Evolutionary conservation across 2,888 invertebrate genomes (phyloP), one percentile per base, ranked within the genome.

Genomic region (Lycocerus yunnanus): DNA sequence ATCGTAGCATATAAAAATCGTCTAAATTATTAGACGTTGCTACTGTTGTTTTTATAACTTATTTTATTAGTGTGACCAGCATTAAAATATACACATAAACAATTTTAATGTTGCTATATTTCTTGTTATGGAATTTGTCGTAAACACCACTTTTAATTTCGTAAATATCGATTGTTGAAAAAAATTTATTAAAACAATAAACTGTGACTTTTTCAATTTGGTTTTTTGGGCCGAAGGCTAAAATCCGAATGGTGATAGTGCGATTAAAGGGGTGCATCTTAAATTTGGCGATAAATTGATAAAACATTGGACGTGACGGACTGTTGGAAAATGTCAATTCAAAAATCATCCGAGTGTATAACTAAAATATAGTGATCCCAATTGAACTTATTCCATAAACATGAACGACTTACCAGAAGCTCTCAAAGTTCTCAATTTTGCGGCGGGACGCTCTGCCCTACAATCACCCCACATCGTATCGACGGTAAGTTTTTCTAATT

Each of bases 401-500:
- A 84, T 84, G 84, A 83, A 84, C 74, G 83, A 84, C 24, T 73
- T 84, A 71, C 83, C 84, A 20, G 83, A 84, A 74, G 81, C 82
- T 15, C 72, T 84, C 58, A 84, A 83, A 73, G 82, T 82, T 15
- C 72, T 84, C 60, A 84, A 83, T 78, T 84, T 83, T 77, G 79
- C 84, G 14, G 80, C 66, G 73, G 82, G 73, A 66, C 79, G 77
- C 72, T 74, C 72, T n/a, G 66, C 78, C 18, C 77, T 82, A 77
- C 79, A 79, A 68, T 66, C 78, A 6, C 70, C 80, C 9, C 81
- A 82, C 74, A 78, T 82, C 13, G 74, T 83, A 75, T 78, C 79
- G 14, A 66, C 78, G 60, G 83, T 83, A 79, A 83, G 82, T 78
- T 58, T 58, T 15, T 69, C 20, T 67, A 14, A 67, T 59, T 14